phyloP scores from a whole-genome alignment of 2,113 vertebrate genomes.

The Strix uralensis region DNA sequence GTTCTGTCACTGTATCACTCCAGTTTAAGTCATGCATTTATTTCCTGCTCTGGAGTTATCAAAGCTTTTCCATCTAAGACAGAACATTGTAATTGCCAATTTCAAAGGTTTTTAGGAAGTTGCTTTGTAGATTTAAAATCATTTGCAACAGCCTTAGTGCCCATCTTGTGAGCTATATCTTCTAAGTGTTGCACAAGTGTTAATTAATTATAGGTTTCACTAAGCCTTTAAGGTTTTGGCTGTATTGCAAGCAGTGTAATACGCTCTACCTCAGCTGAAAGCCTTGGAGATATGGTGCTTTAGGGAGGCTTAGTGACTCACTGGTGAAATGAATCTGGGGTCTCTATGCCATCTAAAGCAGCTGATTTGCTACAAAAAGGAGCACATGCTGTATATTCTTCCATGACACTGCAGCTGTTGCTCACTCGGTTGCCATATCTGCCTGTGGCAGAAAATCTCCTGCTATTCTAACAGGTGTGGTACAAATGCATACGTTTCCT shows the following conservation, averaged over 20 bases:
- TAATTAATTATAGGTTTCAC: constrained; percentile 39
- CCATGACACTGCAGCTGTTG: constrained; percentile 1
- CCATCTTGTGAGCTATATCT: neutral
- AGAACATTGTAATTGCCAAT: constrained; percentile 39
- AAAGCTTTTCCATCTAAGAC: constrained; percentile 22
- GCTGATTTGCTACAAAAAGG: neutral
- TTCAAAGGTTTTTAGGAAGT: constrained; percentile 41
- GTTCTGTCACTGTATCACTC: neutral
- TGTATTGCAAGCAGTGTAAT: neutral
- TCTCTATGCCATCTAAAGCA: neutral
- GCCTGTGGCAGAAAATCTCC: constrained; percentile 2
- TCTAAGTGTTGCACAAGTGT: neutral
- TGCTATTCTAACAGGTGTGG: neutral
- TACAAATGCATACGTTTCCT: neutral
- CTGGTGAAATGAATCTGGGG: neutral
- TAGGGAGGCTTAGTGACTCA: constrained; percentile 9
- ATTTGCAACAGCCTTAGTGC: neutral
- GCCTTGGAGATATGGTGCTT: neutral
- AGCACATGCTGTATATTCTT: constrained; percentile 6
- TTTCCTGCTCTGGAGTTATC: constrained; percentile 10
- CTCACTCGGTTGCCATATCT: neutral
- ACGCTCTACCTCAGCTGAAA: neutral
- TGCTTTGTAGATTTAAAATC: neutral
- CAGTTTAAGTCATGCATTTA: constrained; percentile 5
- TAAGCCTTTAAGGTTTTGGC: neutral